Evolutionary conservation across 2,113 vertebrate genomes (phyloP).

Genomic region (Corythoichthys haematopterus): DNA sequence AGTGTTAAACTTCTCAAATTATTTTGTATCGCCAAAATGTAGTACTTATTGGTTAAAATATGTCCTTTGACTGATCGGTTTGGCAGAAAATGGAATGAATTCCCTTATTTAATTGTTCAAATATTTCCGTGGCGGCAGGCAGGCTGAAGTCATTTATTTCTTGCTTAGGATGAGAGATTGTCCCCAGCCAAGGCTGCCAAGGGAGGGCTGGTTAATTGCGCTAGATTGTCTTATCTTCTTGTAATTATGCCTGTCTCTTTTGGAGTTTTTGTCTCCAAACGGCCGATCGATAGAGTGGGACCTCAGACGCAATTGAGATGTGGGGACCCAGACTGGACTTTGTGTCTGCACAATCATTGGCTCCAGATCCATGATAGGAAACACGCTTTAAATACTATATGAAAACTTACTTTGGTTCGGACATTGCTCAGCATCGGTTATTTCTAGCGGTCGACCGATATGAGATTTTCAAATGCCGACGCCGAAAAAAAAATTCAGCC

Average conservation of each 20-base stretch:
- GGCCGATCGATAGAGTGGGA: constrained; percentile 66
- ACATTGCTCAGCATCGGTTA: too few relatives aligned
- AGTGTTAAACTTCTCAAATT: constrained; percentile 69
- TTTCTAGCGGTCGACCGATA: too few relatives aligned
- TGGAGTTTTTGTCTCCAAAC: constrained; percentile 63
- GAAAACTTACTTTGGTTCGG: too few relatives aligned
- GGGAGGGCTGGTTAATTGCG: constrained; percentile 77
- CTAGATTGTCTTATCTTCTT: constrained; percentile 77
- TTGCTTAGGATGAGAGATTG: constrained; percentile 62
- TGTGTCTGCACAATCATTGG: constrained; percentile 11
- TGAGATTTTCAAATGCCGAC: too few relatives aligned
- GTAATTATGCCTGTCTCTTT: constrained; percentile 67
- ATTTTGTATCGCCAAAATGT: constrained; percentile 73
- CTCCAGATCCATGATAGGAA: constrained; percentile 29
- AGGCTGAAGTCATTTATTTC: constrained; percentile 78
- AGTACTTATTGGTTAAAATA: constrained; percentile 72
- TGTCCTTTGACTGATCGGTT: constrained; percentile 79
- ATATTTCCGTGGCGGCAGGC: constrained; percentile 74
- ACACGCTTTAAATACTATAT: not conserved
- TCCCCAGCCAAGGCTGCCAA: constrained; percentile 51
- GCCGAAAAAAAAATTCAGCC: too few relatives aligned
- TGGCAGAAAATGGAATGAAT: constrained; percentile 86
- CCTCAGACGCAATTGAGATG: constrained; percentile 38
- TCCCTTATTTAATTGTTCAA: constrained; percentile 86
- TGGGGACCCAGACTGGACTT: constrained; percentile 29